Base-by-base conservation (phyloP, 2,113 vertebrate species). In the Calonectris borealis region DNA sequence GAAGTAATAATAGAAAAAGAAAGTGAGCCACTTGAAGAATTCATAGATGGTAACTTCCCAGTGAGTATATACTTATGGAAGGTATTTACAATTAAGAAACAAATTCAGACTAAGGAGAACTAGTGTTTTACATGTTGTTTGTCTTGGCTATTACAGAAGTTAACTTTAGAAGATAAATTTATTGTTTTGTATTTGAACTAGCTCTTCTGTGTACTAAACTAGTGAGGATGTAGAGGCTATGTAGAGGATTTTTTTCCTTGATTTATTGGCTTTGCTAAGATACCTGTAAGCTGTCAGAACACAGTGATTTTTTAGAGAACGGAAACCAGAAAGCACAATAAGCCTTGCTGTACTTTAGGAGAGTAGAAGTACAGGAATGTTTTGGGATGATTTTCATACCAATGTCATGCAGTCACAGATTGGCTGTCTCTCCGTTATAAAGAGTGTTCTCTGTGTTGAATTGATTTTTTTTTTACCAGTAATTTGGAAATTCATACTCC, bases 21-120 rank as follows among this genome's bases (percentile, higher is more conserved):
- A 96, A 98, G 97, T 84, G 98, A 98, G 42, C 85, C 96, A 6
- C 73, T 96, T 88, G 89, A 94, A 76, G 98, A 99, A 58, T 83
- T 96, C 9, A 97, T 98, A 46, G 97, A 98, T 79, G 98, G 98
- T 86, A 99, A 98, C 96, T 98, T 99, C 89, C 99, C 99, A 90
- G 99, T 99, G 95, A 98, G 99, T 98, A 86, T 93, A 86, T 80
- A 22, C 11, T 71, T 88, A 19, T 6, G 27, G 38, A 75, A 66
- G 46, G n/a, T 88, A 49, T 83, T 93, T 93, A 65, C 31, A 72
- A 49, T 90, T 80, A 70, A 77, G 68, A 91, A 90, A 52, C 6
- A 42, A 80, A 70, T 40, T 80, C 27, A 38, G 3, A 77, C 29
- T 79, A 25, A 76, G 22, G 73, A 82, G 27, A 58, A 19, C 7